Base-by-base conservation (phyloP, 2,797 vertebrate genomes). In the Alca torda region DNA sequence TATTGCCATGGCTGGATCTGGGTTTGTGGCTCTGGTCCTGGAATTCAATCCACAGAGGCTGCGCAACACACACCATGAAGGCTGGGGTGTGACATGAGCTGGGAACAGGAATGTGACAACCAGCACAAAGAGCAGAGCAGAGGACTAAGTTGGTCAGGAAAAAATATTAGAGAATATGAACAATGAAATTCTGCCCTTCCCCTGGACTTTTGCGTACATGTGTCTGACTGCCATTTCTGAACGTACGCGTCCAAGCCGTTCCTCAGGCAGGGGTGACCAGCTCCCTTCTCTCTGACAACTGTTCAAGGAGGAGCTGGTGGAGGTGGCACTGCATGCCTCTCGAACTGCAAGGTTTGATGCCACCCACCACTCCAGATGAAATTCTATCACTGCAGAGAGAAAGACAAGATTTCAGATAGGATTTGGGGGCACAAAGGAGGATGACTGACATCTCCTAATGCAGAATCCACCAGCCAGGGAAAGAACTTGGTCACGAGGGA, bases 211-310 rank as follows among this genome's bases (percentile, higher is more conserved):
- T 86, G 26, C 1, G 0, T 41, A 19, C 10, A 35, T 14, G 24
- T 5, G 2, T 26, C 28, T 57, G 45, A 48, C 5, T 26, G 45
- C 7, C 1, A 0, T 35, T 92, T 56, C 19, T 43, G 17, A 80
- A 51, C 3, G 3, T 19, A 21, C 0, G 0, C 10, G n/a, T n/a
- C 41, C n/a, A 57, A 81, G 25, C 12, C 21, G n/a, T 63, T 88
- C 48, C 41, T 81, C 19, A 10, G n/a, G 11, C 28, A 68, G 12
- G 17, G 23, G 53, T 11, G 60, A 84, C 26, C 35, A 70, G 4
- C 17, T n/a, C n/a, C 13, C 20, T 56, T 53, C 50, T 39, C 2
- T 0, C 30, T 4, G 2, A 15, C 7, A 2, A 8, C 13, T 73
- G 8, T 75, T 37, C 0, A 0, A 41, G 35, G 11, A 77, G 41